Evolutionary conservation across 2,888 invertebrate species (phyloP), one percentile per base, ranked within the genome.

Genomic region (Drosophila pseudotalamancana): DNA sequence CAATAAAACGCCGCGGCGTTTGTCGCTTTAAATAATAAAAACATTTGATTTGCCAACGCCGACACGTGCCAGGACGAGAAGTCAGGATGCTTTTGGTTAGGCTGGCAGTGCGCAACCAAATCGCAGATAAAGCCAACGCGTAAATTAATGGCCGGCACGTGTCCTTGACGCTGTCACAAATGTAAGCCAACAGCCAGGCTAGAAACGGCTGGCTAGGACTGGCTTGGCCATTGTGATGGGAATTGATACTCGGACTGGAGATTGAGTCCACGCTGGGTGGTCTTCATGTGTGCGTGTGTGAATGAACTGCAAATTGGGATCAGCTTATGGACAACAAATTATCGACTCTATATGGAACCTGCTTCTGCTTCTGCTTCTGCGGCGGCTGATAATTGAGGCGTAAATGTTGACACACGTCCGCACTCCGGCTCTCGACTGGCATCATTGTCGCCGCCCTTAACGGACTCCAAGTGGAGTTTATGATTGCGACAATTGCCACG

Each of bases 91-190:
- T 9, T 25, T 9, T 9, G 46, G 32, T 48, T 37, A 35, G 87
- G 51, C 81, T 70, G 74, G 63, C 81, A 66, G 60, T 77, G 84
- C 74, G 60, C 84, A 80, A 69, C 66, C 72, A 78, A 82, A 78
- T 69, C 79, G 60, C 66, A 79, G 88, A 88, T 88, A 86, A 88
- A 82, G 60, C 84, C 63, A 64, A 48, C 63, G 84, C 84, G 64
- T 90, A 90, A 90, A 90, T 89, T 89, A 89, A 90, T 89, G 90
- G 89, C 71, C 80, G 78, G 75, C 89, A 89, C 89, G 90, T 89
- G 90, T 62, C 61, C 46, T 48, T 61, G 50, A 64, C 62, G 71
- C 62, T 59, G 74, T 29, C 56, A 55, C 72, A 71, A 67, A 29
- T n/a, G n/a, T n/a, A 25, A 21, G 27, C 42, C 42, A 74, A 39